phyloP scores from a whole-genome alignment of 2,888 invertebrate species.

The Lamellibrachia columna region DNA sequence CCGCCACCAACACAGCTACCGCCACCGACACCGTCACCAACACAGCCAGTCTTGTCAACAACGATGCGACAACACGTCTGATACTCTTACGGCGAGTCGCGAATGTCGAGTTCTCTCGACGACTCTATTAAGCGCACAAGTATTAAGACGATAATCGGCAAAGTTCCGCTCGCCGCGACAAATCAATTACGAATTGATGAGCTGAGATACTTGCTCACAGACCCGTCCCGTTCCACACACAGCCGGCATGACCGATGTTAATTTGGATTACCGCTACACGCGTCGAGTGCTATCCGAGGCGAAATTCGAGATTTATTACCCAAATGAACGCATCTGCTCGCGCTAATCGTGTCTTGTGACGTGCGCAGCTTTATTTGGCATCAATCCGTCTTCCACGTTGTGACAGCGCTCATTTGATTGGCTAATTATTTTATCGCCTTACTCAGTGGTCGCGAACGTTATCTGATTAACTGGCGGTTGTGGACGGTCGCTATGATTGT shows the following conservation, averaged over 20 bases:
- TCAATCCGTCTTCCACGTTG: background rate
- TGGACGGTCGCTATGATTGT: background rate
- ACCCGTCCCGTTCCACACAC: background rate
- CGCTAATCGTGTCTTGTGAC: background rate
- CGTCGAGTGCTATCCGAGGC: background rate
- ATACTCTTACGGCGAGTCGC: background rate
- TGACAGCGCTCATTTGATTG: constrained; percentile 5
- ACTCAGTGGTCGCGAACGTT: background rate
- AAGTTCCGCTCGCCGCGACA: background rate
- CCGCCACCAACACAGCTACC: too few species aligned
- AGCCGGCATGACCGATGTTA: background rate
- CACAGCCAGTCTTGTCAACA: too few species aligned
- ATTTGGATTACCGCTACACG: constrained; percentile 5
- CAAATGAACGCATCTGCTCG: constrained; percentile 16
- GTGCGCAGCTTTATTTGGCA: constrained; percentile 4
- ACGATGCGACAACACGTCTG: too few species aligned
- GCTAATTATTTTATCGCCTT: constrained; percentile 2
- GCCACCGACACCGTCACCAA: too few species aligned
- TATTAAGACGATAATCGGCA: constrained; percentile 12
- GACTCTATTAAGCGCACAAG: background rate
- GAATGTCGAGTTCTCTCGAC: background rate
- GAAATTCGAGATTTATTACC: constrained; percentile 10
- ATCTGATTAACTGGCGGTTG: background rate
- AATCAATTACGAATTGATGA: background rate
- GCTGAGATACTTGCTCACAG: background rate